Base-by-base conservation (phyloP, 2,888 invertebrate genomes). In the Drosophila paucipuncta region DNA sequence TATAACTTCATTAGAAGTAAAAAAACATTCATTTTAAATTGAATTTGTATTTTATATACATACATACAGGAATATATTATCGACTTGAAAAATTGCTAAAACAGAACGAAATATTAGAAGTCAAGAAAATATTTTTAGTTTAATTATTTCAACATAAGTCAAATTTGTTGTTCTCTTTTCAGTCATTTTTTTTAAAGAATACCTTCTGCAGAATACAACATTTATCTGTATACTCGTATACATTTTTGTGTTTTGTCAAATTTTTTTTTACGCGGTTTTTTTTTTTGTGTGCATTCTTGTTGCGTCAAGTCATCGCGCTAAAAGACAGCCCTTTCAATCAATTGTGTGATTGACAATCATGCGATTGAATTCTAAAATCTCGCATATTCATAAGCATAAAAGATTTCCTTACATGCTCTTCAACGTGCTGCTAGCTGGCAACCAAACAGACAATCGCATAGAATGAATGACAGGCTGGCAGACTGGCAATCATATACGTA, bases 311-410 rank as follows among this genome's bases (percentile, higher is more conserved):
- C 47, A 57, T 66, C 50, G 49, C 11, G 30, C 49, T 54, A 52
- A 64, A 59, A 39, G 83, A 75, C 71, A 67, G 54, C 37, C 52
- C 60, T 58, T 81, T 77, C 81, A 77, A 81, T 89, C 83, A 85
- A 75, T 68, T 61, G 41, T 57, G 28, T 52, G 71, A 74, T 64
- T 81, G 85, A 89, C 80, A 85, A 81, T 80, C 84, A 71, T 55
- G 76, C 54, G 63, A 82, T 80, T 78, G 68, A 77, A 72, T 83
- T 70, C 54, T 11, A 55, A 74, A 58, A 62, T 47, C 68, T 71
- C 57, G 84, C 73, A 87, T 86, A 87, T 86, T 86, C 90, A 86
- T 86, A 87, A 87, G 81, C 89, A 81, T 80, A 80, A 79, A 76
- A 80, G 82, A 89, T 82, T 76, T 80, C 37, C 70, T 66, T 53